phyloP scores from a whole-genome alignment of 2,888 invertebrate species.

The Boloria selene region DNA sequence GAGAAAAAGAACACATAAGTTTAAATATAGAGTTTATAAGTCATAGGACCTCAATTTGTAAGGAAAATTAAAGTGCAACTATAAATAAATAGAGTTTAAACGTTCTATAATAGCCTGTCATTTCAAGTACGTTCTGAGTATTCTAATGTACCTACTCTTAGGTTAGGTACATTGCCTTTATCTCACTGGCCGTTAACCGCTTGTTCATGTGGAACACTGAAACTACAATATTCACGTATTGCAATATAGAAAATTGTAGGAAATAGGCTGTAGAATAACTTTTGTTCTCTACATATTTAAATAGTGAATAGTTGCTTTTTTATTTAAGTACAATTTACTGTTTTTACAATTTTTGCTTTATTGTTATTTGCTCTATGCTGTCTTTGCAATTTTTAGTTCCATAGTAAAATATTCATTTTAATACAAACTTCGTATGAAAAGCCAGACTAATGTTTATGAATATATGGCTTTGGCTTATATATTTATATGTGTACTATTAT shows the following conservation, averaged over 20 bases:
- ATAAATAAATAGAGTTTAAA: neutral
- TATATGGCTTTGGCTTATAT: too few species aligned
- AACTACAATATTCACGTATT: constrained; percentile 23
- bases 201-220: constrained; percentile 26
- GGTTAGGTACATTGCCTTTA: constrained; percentile 23
- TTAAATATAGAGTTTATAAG: too few species aligned
- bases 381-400: too few species aligned
- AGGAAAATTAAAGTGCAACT: too few species aligned
- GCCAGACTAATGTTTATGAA: too few species aligned
- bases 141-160: constrained; percentile 15
- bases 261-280: constrained; percentile 13
- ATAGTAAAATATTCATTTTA: too few species aligned
- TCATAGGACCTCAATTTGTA: too few species aligned
- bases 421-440: too few species aligned
- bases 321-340: neutral
- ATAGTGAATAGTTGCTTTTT: neutral
- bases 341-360: neutral
- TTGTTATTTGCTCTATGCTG: neutral
- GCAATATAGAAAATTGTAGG: constrained; percentile 19
- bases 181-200: constrained; percentile 19
- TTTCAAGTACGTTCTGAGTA: neutral
- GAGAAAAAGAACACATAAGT: too few species aligned
- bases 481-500: too few species aligned
- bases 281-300: constrained; percentile 19
- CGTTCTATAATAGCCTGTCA: neutral